Base-by-base conservation (phyloP, 2,888 invertebrate genomes). In the Hermaeophaga mercurialis region DNA sequence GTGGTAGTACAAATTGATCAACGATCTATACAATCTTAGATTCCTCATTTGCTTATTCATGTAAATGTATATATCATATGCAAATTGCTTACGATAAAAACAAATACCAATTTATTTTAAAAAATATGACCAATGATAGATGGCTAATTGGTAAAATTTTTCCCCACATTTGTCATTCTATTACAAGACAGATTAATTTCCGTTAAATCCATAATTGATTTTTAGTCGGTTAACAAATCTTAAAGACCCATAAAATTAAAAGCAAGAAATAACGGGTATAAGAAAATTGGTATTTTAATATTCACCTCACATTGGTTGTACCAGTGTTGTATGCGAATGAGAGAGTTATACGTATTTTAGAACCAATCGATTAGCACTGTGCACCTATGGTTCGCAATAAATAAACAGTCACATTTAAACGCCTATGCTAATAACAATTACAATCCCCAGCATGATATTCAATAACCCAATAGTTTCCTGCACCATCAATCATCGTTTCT, bases 391-490 rank as follows among this genome's bases (percentile, higher is more conserved):
- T 50, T 39, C 24, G 50, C 38, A 45, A 45, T 56, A 56, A 56
- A 56, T 56, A 56, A 49, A 50, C 50, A 50, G 39, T 26, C 45
- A 45, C 50, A 56, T 56, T 56, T 45, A 56, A 56, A 56, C 56
- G 50, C 50, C 56, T 50, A 50, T 56, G 52, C 56, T 59, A 56
- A 71, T 71, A 71, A 72, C 72, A 72, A 71, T 72, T 72, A 72
- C 69, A 68, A 59, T 68, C 61, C 67, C 68, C 67, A 69, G 69
- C 64, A 64, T 68, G 67, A 67, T 68, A 72, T 70, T 70, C 67
- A 70, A 73, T 71, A 71, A 71, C 69, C 70, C 70, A 68, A 71
- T 70, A 68, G 72, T 71, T 73, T 74, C 74, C 73, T 74, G 72
- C 66, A 70, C 71, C 72, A 73, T 74, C 70, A 73, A 74, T 74